Evolutionary conservation across 2,113 vertebrate genomes (phyloP).

Genomic region (Silurus meridionalis): DNA sequence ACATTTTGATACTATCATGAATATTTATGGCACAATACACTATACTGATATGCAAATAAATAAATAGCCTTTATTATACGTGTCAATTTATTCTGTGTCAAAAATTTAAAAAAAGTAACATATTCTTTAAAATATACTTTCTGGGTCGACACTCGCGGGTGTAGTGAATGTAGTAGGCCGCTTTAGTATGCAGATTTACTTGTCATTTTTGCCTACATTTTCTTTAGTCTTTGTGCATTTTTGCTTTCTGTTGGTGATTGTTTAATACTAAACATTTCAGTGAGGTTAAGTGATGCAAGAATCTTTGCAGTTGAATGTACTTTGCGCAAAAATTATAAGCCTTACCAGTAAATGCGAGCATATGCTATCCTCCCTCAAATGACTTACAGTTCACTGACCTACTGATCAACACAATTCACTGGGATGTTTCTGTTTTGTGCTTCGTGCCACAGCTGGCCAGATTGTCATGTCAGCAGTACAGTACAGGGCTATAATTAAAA

Average conservation of each 20-base stretch:
- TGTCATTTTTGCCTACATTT: neutral
- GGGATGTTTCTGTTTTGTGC: slow-evolving; percentile 53
- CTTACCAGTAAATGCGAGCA: neutral
- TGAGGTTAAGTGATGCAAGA: neutral
- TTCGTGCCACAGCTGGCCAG: slow-evolving; percentile 16
- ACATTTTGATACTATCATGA: neutral
- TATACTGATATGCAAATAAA: neutral
- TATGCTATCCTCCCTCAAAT: slow-evolving; percentile 11
- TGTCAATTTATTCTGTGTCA: neutral
- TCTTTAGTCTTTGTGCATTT: neutral
- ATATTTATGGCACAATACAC: neutral
- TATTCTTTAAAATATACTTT: neutral
- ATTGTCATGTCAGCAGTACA: slow-evolving; percentile 26
- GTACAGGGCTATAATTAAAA: slow-evolving; percentile 23
- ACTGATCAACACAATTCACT: slow-evolving; percentile 45
- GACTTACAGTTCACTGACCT: slow-evolving; percentile 48
- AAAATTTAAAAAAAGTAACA: too few species aligned
- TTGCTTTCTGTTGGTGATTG: neutral
- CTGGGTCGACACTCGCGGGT: too few species aligned
- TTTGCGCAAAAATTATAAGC: neutral
- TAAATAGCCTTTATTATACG: neutral
- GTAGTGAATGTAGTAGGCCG: neutral
- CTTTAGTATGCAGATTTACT: neutral
- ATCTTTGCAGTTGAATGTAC: neutral
- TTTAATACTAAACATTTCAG: neutral